phyloP scores from a whole-genome alignment of 2,113 vertebrate genomes.

The Ranitomeya imitator region DNA sequence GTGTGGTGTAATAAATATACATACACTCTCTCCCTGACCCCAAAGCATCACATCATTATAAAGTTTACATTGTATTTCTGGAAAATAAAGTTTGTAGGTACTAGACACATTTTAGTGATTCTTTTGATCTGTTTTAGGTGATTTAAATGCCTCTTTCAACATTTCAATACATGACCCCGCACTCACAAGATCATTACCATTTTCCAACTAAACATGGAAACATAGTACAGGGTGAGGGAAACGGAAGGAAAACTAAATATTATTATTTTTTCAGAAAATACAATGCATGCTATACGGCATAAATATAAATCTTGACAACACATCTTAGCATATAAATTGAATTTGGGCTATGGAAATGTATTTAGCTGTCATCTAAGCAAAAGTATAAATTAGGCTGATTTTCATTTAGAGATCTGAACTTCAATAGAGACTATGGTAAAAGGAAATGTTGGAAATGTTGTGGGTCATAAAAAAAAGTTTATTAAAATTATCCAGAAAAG shows the following conservation, averaged over 20 bases:
- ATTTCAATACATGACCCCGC: no score
- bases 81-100: no score
- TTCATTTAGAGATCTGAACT: background rate
- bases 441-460: background rate
- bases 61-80: no score
- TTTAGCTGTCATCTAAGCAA: conserved; percentile 10
- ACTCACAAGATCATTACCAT: background rate
- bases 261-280: background rate
- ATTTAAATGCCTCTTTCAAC: no score
- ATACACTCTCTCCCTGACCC: no score
- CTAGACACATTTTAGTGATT: no score
- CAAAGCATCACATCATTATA: no score
- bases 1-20: no score
- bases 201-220: background rate
- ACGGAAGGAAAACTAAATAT: background rate
- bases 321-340: conserved; percentile 7
- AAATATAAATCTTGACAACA: background rate
- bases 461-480: background rate
- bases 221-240: background rate
- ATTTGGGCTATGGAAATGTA: background rate
- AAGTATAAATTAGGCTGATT: conserved; percentile 10
- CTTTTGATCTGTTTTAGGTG: no score
- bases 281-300: background rate
- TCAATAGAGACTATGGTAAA: background rate
- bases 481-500: no score